These are phyloP conservation scores for Deroplatys truncata DNA, from an alignment of 2,888 invertebrate species.

Conservation along the genomic window DNA sequence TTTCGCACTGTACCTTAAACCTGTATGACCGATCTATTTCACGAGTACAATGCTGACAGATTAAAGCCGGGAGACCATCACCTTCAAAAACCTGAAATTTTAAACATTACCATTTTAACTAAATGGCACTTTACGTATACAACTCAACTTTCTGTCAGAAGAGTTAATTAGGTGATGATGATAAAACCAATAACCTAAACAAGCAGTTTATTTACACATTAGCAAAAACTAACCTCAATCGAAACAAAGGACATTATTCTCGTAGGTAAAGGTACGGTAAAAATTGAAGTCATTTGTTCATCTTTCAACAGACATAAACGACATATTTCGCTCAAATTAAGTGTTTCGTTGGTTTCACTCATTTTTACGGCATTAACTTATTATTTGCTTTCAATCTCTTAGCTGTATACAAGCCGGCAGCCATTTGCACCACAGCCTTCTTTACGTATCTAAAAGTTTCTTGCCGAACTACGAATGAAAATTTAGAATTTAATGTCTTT, in stretches of 20 bases:
- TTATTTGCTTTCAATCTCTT: not conserved
- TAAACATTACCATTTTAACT: conserved; percentile 11
- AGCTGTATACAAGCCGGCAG: not conserved
- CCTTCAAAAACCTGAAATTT: conserved; percentile 43
- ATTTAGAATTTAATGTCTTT: too few species aligned
- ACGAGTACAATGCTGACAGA: conserved; percentile 51
- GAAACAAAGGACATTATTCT: conserved; percentile 23
- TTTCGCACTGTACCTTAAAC: conserved; percentile 50
- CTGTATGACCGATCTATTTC: conserved; percentile 51
- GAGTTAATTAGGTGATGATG: too few species aligned
- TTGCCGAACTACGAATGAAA: not conserved
- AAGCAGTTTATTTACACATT: not conserved
- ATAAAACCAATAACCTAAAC: not conserved
- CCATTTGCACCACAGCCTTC: not conserved
- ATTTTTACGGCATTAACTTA: not conserved
- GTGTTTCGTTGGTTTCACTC: not conserved
- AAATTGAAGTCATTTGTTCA: conserved; percentile 19
- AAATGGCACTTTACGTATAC: too few species aligned
- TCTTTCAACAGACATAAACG: conserved; percentile 23
- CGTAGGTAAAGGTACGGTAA: conserved; percentile 15
- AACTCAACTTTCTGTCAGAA: not conserved
- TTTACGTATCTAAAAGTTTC: not conserved
- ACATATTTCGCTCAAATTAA: conserved; percentile 24
- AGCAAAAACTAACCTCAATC: conserved; percentile 20
- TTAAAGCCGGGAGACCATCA: conserved; percentile 48